Evolutionary conservation across 2,888 invertebrate species (phyloP).

Genomic region (Drosophila helvetica): DNA sequence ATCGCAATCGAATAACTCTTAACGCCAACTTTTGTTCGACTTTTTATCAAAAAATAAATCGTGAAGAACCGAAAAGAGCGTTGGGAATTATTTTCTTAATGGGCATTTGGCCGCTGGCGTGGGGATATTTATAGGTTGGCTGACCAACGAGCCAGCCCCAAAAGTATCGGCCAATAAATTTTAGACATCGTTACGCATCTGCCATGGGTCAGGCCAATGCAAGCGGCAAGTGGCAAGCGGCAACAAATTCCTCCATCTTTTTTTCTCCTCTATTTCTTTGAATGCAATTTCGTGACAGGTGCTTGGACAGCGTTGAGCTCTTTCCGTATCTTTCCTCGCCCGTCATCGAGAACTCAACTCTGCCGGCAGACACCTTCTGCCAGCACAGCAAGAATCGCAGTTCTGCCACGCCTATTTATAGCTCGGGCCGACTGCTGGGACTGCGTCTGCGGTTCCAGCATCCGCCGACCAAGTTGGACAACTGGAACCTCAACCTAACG

Average conservation of each 20-base stretch:
- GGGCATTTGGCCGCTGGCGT: slow-evolving; percentile 12
- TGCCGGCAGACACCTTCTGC: slow-evolving; percentile 82
- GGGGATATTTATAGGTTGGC: slow-evolving; percentile 59
- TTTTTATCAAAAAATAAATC: slow-evolving; percentile 77
- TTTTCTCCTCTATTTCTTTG: slow-evolving; percentile 6
- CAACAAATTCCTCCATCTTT: slow-evolving; percentile 13
- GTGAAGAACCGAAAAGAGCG: slow-evolving; percentile 57
- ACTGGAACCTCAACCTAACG: slow-evolving; percentile 72
- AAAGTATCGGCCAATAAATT: slow-evolving; percentile 77
- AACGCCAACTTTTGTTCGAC: slow-evolving; percentile 76
- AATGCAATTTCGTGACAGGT: slow-evolving; percentile 74
- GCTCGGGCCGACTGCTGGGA: slow-evolving; percentile 76
- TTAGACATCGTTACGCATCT: slow-evolving; percentile 69
- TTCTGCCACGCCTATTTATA: slow-evolving; percentile 79
- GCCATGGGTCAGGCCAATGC: slow-evolving; percentile 33
- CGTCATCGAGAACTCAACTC: slow-evolving; percentile 82
- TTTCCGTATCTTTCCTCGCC: slow-evolving; percentile 83
- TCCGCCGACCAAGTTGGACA: slow-evolving; percentile 45
- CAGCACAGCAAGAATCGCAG: slow-evolving; percentile 68
- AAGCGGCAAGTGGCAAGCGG: slow-evolving; percentile 3
- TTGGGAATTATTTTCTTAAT: slow-evolving; percentile 54
- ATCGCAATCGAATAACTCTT: slow-evolving; percentile 53
- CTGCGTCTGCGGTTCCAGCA: slow-evolving; percentile 77
- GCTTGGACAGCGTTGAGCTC: slow-evolving; percentile 83
- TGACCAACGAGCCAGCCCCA: slow-evolving; percentile 70